Evolutionary conservation across 2,113 vertebrate genomes (phyloP), one percentile per base, ranked within the genome.

Genomic region (Pheucticus melanocephalus): DNA sequence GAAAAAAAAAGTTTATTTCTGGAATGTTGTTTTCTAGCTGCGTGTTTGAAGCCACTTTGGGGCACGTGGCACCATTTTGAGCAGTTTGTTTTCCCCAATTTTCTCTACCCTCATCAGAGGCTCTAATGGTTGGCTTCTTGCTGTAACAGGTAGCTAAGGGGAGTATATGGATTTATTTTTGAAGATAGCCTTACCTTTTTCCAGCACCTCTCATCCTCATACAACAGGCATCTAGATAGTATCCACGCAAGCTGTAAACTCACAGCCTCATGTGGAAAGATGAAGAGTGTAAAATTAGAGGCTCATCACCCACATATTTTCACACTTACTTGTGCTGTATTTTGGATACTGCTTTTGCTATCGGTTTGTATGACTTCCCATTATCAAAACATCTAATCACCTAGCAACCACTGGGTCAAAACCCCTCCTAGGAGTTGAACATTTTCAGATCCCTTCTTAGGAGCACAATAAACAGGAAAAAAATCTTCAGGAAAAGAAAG

Each of bases 261-360:
- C 65, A 88, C 22, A 81, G 57, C 22, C 51, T 91, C 82, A 44
- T 86, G 65, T 69, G 20, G 51, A 87, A 88, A 61, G 75, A 92
- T 60, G 48, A 92, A 63, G 22, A 86, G 61, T 86, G 91, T 84
- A 88, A 96, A 92, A 95, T 95, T 91, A 95, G 86, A 95, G 81
- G 40, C 61, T 88, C 11, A 61, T 75, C 57, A 60, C 80, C 84
- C 77, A 92, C 89, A 53, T 71, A 91, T 91, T 91, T 96, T 94
- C 83, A 87, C 86, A 95, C 83, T 75, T 95, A 57, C 80, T 84
- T 88, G 18, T 59, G 48, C 22, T 87, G 39, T 64, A 64, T 82
- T 95, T 95, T 81, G 60, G 83, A 81, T 88, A 45, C 28, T 91
- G 50, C 77, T 77, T 91, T 94, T 4, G 8, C 61, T 94, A 73